Base-by-base conservation (phyloP, 2,888 invertebrate species). In the Tachina fera region DNA sequence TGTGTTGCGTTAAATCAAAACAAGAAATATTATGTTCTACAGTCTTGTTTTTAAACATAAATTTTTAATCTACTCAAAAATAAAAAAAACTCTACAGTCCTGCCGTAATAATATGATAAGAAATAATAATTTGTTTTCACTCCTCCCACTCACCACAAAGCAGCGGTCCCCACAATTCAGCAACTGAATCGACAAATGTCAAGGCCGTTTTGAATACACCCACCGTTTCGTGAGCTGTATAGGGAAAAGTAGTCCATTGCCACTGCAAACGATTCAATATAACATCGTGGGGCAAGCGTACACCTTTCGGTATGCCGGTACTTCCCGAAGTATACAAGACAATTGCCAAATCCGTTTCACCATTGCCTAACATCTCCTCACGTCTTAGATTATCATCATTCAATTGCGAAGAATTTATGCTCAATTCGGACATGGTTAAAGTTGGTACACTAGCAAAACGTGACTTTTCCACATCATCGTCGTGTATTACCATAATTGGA, bases 171-270 rank as follows among this genome's bases (percentile, higher is more conserved):
- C 97, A 97, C 77, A 98, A 95, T 93, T 98, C 98, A 1, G 96
- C 95, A 10, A 97, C 95, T 0, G 97, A 97, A 91, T 98, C 98
- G 5, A 98, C 97, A 91, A 98, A 98, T 0, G 98, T 98, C 19
- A 98, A 93, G 0, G 98, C 97, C 0, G 98, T 98, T 93, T 98
- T 98, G 93, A 98, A 98, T 0, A 97, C 96, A 89, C 97, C 96
- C 5, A 94, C 94, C 10, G 94, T 94, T 90, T 97, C 97, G 0
- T 94, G 94, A 0, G 93, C 89, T 0, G 94, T 93, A 92, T 95
- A 98, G 0, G 98, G 97, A 90, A 98, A 96, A 0, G 94, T 94
- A 16, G 95, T 94, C 95, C 97, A 98, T 91, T 98, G 98, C 97
- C 98, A 98, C 91, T 95, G 95, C 19, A 98, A 94, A 0, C 98